Conservation (phyloP, 2,888 invertebrate species). For the Nebria brevicollis region DNA sequence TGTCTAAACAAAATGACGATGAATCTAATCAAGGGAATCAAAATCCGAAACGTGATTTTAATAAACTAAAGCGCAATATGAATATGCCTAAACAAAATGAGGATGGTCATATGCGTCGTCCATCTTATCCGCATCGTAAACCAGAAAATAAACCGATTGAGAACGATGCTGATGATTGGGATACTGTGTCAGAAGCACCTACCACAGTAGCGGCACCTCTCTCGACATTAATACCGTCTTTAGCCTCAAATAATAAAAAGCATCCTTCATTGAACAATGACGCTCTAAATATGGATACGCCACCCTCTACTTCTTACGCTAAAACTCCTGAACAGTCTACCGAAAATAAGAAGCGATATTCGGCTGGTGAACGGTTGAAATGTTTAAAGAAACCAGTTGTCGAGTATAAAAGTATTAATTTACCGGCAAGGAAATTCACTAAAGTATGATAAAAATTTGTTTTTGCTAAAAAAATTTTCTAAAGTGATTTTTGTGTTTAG, state of each 20-base stretch:
- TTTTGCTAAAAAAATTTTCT: no score
- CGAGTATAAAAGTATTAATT: constrained; percentile 5
- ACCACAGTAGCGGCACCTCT: background rate
- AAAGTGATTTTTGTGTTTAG: constrained; percentile 39
- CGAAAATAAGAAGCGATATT: background rate
- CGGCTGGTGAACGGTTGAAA: background rate
- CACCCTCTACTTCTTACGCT: background rate
- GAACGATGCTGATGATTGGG: background rate
- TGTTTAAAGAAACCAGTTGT: background rate
- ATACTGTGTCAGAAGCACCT: background rate
- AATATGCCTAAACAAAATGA: background rate
- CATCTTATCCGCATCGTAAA: background rate
- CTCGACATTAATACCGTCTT: no score
- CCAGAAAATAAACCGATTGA: background rate
- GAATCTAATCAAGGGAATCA: background rate
- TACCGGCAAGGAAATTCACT: constrained; percentile 23
- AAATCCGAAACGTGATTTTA: background rate
- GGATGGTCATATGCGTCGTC: background rate
- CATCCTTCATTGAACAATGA: background rate
- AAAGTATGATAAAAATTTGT: constrained; percentile 8
- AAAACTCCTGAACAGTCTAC: background rate
- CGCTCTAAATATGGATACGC: background rate
- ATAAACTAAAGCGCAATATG: background rate
- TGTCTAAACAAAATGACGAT: background rate
- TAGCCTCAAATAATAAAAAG: no score